Evolutionary conservation across 2,888 invertebrate genomes (phyloP), one percentile per base, ranked within the genome.

Genomic region (Scaptomyza tumidula): DNA sequence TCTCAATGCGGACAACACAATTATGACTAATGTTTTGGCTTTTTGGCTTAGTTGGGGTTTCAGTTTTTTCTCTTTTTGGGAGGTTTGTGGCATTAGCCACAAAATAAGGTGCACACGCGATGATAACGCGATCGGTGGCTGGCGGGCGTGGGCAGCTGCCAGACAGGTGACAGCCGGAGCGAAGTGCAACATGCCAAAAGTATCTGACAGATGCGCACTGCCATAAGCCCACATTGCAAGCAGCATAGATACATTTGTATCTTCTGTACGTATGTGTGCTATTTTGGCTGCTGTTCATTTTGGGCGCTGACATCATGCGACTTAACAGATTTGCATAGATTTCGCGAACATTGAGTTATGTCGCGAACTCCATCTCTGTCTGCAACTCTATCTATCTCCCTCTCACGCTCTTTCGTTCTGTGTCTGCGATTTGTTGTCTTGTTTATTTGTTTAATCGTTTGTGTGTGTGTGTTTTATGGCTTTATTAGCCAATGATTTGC

Each of bases 371-470:
- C 50, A 19, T 39, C 52, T 27, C 14, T n/a, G 24, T 43, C 60
- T 16, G 6, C 11, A 9, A n/a, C 59, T n/a, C 7, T 14, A 6
- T 10, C 31, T 39, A 1, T 37, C 2, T 41, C 50, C 5, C 33
- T 19, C 2, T 35, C 19, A 3, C 3, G 10, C 31, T 11, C 5
- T 11, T 2, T 14, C 14, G 27, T 6, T 29, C 2, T 31, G 31
- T 48, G 29, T 2, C 27, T 35, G 16, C 46, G 10, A 16, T 19
- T 19, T 19, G 27, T 31, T 43, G 60, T 61, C 53, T 74, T 78
- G 74, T 71, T 72, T 78, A 78, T 80, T 71, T 84, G 80, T 66
- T 80, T 78, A 86, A 84, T 88, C 80, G 53, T 69, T 80, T 79
- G 85, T 81, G 56, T 77, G 55, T 67, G 73, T 31, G 31, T 67